Evolutionary conservation across 1,140 invertebrate species (phyloP).

Genomic region (Cotesia glomerata): DNA sequence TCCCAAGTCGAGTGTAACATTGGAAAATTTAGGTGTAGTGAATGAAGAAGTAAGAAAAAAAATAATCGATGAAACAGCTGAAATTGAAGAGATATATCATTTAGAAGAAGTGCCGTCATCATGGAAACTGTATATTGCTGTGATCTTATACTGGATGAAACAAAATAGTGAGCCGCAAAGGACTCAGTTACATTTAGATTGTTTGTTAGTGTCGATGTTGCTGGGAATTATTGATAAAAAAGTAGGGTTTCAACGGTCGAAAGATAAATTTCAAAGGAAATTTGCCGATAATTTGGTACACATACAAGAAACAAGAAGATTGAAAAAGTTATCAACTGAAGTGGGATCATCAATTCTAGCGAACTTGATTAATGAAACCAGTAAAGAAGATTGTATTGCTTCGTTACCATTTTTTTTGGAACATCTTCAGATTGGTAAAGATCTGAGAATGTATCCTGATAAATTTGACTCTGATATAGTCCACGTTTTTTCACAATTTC

Average conservation of each 20-base stretch:
- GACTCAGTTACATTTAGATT: slow-evolving; percentile 66
- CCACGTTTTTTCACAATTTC: slow-evolving; percentile 76
- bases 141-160: slow-evolving; percentile 73
- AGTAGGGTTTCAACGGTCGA: slow-evolving; percentile 48
- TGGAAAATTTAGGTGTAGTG: slow-evolving; percentile 52
- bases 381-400: slow-evolving; percentile 67
- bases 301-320: slow-evolving; percentile 11
- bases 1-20: slow-evolving; percentile 50
- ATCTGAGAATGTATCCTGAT: slow-evolving; percentile 67
- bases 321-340: background rate
- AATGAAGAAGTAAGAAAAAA: slow-evolving; percentile 43
- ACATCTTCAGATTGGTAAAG: slow-evolving; percentile 70
- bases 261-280: slow-evolving; percentile 39
- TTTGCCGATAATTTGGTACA: slow-evolving; percentile 28
- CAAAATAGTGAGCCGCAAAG: slow-evolving; percentile 57
- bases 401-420: slow-evolving; percentile 67
- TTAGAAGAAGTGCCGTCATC: slow-evolving; percentile 65
- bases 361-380: slow-evolving; percentile 12
- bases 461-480: slow-evolving; percentile 68
- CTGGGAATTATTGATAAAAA: slow-evolving; percentile 69
- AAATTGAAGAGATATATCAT: slow-evolving; percentile 48
- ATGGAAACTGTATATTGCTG: slow-evolving; percentile 70
- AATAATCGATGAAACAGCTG: slow-evolving; percentile 61
- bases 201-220: slow-evolving; percentile 69
- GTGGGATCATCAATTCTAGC: background rate